phyloP scores from a whole-genome alignment of 2,888 invertebrate genomes.

The Sinotaia quadrata region DNA sequence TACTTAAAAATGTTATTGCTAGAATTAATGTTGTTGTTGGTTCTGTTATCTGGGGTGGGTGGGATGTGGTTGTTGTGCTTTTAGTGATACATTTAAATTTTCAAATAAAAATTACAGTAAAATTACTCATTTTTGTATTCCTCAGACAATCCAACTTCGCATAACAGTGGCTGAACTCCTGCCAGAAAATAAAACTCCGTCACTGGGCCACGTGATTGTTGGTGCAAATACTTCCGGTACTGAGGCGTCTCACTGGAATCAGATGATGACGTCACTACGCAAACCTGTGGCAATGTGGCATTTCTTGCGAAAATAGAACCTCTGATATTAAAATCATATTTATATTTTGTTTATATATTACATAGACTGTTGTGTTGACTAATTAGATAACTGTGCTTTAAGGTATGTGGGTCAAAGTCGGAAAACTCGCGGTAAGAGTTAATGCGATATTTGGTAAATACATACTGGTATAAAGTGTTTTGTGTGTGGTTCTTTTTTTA shows the following conservation, averaged over 20 bases:
- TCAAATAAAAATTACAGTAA: background rate
- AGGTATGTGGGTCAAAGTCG: too few relatives aligned
- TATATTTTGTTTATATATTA: too few relatives aligned
- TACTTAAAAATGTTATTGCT: too few relatives aligned
- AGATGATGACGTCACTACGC: slow-evolving; percentile 85
- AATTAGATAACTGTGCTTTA: too few relatives aligned
- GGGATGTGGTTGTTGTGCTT: background rate
- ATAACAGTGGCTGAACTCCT: slow-evolving; percentile 76
- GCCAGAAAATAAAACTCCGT: slow-evolving; percentile 76
- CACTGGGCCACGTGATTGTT: slow-evolving; percentile 86
- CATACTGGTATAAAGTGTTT: too few relatives aligned
- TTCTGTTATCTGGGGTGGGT: background rate
- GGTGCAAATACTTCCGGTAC: slow-evolving; percentile 83
- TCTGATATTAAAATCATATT: too few relatives aligned
- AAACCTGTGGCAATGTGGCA: slow-evolving; percentile 91
- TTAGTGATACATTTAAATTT: background rate
- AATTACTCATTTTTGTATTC: slow-evolving; percentile 32
- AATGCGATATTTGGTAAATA: too few relatives aligned
- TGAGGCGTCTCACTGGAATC: slow-evolving; percentile 85
- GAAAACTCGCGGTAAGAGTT: too few relatives aligned
- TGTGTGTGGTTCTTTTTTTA: too few relatives aligned
- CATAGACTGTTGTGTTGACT: too few relatives aligned
- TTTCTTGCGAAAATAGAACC: slow-evolving; percentile 76
- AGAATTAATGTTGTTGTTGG: background rate
- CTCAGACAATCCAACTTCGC: slow-evolving; percentile 82